These are phyloP conservation scores for Galerucella calmariensis DNA, from an alignment of 2,888 invertebrate species.

Conservation along the genomic window DNA sequence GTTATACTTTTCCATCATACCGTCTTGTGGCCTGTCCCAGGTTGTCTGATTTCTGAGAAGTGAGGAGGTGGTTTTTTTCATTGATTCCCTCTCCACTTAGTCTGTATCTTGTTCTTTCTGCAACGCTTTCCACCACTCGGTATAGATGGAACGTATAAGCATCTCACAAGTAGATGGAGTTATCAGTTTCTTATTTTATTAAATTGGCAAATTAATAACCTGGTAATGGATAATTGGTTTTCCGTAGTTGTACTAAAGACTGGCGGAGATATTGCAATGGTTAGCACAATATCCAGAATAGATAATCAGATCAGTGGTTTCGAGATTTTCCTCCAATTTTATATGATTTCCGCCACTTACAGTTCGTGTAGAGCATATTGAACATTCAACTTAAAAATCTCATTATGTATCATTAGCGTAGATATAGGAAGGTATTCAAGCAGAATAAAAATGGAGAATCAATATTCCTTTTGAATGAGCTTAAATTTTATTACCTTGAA, in stretches of 20 bases:
- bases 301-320: slow-evolving; percentile 38
- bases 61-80: no score
- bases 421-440: background rate
- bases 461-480: no score
- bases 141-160: no score
- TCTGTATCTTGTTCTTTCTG: no score
- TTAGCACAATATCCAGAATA: slow-evolving; percentile 54
- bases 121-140: no score
- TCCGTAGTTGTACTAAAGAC: background rate
- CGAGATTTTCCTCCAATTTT: slow-evolving; percentile 64
- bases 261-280: slow-evolving; percentile 45
- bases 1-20: no score
- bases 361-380: slow-evolving; percentile 60
- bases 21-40: no score
- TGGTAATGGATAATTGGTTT: background rate
- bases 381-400: slow-evolving; percentile 41
- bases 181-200: background rate
- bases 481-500: no score
- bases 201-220: background rate
- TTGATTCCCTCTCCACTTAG: no score
- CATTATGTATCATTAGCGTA: slow-evolving; percentile 22
- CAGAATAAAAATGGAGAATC: no score
- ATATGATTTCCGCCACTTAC: slow-evolving; percentile 61
- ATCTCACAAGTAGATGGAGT: no score
- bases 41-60: no score